These are phyloP conservation scores for Sinhomidia bicolor DNA, from an alignment of 2,888 invertebrate genomes.

Conservation along the genomic window DNA sequence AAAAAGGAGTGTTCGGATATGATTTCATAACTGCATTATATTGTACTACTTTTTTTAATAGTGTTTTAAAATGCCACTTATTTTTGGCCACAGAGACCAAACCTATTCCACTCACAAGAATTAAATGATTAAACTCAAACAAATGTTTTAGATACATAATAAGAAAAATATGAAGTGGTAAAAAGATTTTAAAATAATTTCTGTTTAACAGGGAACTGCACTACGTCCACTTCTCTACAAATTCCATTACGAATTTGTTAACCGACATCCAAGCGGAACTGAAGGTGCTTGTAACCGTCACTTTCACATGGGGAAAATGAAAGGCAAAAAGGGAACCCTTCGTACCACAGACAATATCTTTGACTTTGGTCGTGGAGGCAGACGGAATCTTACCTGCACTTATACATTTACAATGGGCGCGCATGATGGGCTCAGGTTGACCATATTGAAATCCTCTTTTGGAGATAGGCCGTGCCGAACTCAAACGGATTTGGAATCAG, in stretches of 20 bases:
- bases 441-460: conserved; percentile 76
- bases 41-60: conserved; percentile 2
- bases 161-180: too few relatives aligned
- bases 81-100: not conserved
- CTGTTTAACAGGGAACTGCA: conserved; percentile 87
- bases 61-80: not conserved
- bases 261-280: conserved; percentile 89
- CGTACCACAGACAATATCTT: conserved; percentile 89
- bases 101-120: not conserved
- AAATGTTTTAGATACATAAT: too few relatives aligned
- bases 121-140: not conserved
- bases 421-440: conserved; percentile 75
- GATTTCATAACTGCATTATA: not conserved
- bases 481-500: conserved; percentile 76
- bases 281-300: conserved; percentile 89
- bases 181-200: conserved; percentile 1
- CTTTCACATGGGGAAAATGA: conserved; percentile 85
- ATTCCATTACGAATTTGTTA: conserved; percentile 92
- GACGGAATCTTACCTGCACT: conserved; percentile 86
- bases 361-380: conserved; percentile 92
- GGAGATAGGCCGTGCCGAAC: conserved; percentile 78
- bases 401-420: conserved; percentile 76
- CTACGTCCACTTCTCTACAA: conserved; percentile 91
- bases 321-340: conserved; percentile 81
- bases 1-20: not conserved